phyloP scores from a whole-genome alignment of 1,140 invertebrate species.

The Drosophila ironensis region DNA sequence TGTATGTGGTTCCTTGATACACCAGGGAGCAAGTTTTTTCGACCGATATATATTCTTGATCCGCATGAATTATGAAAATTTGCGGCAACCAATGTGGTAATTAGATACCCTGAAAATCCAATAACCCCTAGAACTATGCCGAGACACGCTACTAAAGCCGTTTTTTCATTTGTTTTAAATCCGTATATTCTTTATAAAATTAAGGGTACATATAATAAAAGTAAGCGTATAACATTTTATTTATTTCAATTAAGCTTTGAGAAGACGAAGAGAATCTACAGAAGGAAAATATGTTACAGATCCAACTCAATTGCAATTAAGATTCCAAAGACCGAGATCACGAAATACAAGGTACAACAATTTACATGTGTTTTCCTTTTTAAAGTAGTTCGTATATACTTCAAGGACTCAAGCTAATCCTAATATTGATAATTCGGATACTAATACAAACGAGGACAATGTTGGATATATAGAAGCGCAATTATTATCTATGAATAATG shows the following conservation, averaged over 20 bases:
- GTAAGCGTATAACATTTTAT: too few relatives aligned
- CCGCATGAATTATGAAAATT: too few relatives aligned
- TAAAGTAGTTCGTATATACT: not conserved
- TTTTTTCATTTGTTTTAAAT: too few relatives aligned
- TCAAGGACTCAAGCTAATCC: constrained; percentile 59
- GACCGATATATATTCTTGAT: too few relatives aligned
- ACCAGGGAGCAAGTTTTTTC: too few relatives aligned
- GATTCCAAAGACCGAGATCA: constrained; percentile 86
- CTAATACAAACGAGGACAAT: constrained; percentile 55
- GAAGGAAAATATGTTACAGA: constrained; percentile 89
- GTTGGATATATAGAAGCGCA: constrained; percentile 1
- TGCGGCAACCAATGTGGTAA: too few relatives aligned
- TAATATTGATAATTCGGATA: constrained; percentile 56
- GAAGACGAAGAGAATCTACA: constrained; percentile 86
- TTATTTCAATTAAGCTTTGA: constrained; percentile 71
- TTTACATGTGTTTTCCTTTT: too few relatives aligned
- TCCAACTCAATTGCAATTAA: constrained; percentile 87
- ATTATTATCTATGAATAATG: constrained; percentile 1
- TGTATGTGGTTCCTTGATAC: too few relatives aligned
- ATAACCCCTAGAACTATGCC: too few relatives aligned
- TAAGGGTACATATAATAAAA: not conserved
- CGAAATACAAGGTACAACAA: constrained; percentile 76
- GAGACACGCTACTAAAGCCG: too few relatives aligned
- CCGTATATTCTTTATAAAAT: too few relatives aligned
- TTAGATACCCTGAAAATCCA: too few relatives aligned